A percentile compares a stretch with the other conserved stretches of the same genome.
phyloP scores from a whole-genome alignment of 2,113 vertebrate species.

The Rana temporaria region DNA sequence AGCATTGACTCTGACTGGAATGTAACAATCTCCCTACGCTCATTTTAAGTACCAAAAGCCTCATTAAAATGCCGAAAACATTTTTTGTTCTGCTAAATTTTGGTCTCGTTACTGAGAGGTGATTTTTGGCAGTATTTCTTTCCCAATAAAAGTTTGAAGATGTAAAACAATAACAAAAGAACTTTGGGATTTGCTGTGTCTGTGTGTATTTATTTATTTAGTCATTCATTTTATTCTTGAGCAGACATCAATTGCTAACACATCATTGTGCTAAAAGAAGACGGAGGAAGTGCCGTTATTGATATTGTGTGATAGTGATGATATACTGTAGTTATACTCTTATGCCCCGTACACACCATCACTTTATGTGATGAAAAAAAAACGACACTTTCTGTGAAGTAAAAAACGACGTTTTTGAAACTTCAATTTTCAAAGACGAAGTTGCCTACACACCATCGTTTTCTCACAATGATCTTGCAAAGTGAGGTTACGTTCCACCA shows the following conservation, averaged over 20 bases:
- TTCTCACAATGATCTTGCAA: too few relatives aligned
- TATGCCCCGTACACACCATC: too few relatives aligned
- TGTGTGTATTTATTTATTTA: conserved; percentile 12
- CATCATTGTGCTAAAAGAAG: conserved; percentile 21
- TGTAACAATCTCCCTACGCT: conserved; percentile 31
- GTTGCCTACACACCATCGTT: too few relatives aligned
- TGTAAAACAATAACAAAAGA: conserved; percentile 41
- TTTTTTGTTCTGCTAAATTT: conserved; percentile 17
- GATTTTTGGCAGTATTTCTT: conserved; percentile 36
- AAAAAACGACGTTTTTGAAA: too few relatives aligned
- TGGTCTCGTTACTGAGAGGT: conserved; percentile 15
- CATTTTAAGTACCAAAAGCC: conserved; percentile 24
- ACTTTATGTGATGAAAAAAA: too few relatives aligned
- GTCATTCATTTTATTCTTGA: conserved; percentile 27
- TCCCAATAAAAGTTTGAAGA: conserved; percentile 44
- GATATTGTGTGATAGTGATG: conserved; percentile 17
- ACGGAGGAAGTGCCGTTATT: conserved; percentile 23
- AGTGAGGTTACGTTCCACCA: too few relatives aligned
- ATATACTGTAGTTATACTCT: neutral
- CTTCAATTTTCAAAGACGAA: too few relatives aligned
- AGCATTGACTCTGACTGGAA: conserved; percentile 38
- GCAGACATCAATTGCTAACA: conserved; percentile 33
- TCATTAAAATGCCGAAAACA: conserved; percentile 49
- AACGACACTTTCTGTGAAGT: too few relatives aligned
- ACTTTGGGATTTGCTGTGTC: conserved; percentile 21